Conservation (phyloP, 1,140 invertebrate genomes). For the Dreissena polymorpha region DNA sequence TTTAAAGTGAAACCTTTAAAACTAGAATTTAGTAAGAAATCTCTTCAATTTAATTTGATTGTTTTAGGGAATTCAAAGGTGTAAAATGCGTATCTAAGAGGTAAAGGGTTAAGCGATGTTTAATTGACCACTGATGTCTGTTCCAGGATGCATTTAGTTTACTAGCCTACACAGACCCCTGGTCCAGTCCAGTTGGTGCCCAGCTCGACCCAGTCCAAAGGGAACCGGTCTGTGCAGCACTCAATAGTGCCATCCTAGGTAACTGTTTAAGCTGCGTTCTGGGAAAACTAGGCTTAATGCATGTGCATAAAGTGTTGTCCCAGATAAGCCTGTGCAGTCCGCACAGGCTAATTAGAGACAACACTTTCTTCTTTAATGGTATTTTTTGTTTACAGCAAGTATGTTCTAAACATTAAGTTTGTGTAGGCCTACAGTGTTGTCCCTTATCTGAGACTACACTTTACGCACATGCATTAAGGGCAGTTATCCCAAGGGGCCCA, state of each 20-base stretch:
- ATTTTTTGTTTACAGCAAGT: neutral
- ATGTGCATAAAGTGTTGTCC: too few species aligned
- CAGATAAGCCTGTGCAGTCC: too few species aligned
- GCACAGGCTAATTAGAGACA: too few species aligned
- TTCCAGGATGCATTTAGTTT: slow-evolving; percentile 97
- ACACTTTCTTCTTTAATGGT: neutral
- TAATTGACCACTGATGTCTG: neutral
- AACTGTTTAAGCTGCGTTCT: neutral
- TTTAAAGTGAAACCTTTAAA: too few species aligned
- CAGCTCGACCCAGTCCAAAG: slow-evolving; percentile 95
- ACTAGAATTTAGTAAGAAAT: too few species aligned
- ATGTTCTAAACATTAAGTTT: neutral
- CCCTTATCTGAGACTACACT: neutral
- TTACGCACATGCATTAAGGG: neutral
- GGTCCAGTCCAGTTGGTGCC: slow-evolving; percentile 97
- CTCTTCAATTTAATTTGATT: too few species aligned
- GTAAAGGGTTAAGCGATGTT: too few species aligned
- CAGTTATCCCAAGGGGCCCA: too few species aligned
- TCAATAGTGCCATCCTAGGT: slow-evolving; percentile 96
- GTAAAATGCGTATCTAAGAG: too few species aligned
- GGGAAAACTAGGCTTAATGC: neutral
- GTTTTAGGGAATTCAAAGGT: too few species aligned
- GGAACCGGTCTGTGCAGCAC: slow-evolving; percentile 95
- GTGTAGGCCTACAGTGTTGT: neutral
- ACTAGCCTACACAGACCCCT: slow-evolving; percentile 98